phyloP scores from a whole-genome alignment of 2,113 vertebrate genomes.

The Cryptotis parvus region DNA sequence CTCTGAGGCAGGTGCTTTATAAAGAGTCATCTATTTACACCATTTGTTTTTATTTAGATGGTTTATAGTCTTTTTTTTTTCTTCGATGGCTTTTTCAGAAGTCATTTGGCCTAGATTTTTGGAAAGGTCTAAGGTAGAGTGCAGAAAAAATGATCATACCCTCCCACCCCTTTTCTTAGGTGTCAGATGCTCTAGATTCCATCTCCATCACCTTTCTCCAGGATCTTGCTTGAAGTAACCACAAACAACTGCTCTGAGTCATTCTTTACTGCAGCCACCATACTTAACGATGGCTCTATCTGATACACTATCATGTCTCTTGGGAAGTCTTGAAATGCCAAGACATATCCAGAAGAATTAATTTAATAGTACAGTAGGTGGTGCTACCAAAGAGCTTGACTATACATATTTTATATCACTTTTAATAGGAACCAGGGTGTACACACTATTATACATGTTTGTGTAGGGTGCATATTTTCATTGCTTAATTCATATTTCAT shows the following conservation, averaged over 20 bases:
- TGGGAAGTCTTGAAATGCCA: not conserved
- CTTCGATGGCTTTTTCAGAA: not conserved
- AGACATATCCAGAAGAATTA: not conserved
- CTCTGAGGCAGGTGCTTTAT: not conserved
- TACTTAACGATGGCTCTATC: not conserved
- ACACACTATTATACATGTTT: not conserved
- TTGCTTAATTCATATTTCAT: not conserved
- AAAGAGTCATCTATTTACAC: not conserved
- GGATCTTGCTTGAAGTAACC: not conserved
- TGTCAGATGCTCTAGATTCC: not conserved
- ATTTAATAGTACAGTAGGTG: not conserved
- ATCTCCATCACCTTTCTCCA: not conserved
- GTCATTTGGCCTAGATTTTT: not conserved
- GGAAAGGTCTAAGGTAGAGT: not conserved
- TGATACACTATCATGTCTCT: not conserved
- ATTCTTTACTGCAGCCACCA: not conserved
- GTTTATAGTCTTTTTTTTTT: not conserved
- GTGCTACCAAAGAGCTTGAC: not conserved
- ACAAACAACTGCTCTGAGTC: not conserved
- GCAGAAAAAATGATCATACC: not conserved
- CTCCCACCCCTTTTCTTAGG: not conserved
- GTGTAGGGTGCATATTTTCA: not conserved
- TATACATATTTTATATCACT: not conserved
- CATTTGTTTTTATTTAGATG: not conserved
- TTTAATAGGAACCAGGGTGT: not conserved